Conservation (phyloP, 1,140 invertebrate species). For the Drosophila ironensis region DNA sequence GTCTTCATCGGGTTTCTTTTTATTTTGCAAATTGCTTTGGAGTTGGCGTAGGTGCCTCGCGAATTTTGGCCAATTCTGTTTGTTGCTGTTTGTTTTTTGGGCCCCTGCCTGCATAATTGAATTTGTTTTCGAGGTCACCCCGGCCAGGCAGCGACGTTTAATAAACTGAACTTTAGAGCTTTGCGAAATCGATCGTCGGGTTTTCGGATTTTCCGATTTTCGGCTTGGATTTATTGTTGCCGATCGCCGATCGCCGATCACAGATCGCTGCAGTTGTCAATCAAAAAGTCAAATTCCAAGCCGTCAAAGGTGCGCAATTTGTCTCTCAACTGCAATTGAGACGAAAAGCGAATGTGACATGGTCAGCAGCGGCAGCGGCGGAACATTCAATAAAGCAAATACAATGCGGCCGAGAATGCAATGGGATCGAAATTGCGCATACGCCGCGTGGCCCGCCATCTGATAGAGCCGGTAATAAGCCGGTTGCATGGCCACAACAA, state of each 20-base stretch:
- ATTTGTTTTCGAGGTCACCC: constrained; percentile 67
- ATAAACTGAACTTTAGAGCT: constrained; percentile 62
- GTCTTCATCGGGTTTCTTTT: constrained; percentile 5
- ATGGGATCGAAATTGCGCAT: constrained; percentile 58
- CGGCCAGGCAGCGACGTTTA: constrained; percentile 12
- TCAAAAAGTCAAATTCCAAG: constrained; percentile 78
- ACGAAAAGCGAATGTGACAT: constrained; percentile 77
- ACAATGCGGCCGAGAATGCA: constrained; percentile 15
- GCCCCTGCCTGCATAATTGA: constrained; percentile 58
- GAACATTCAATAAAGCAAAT: constrained; percentile 44
- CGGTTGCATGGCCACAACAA: constrained; percentile 20
- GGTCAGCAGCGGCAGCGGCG: constrained; percentile 18
- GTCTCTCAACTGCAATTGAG: constrained; percentile 68
- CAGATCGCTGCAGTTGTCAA: constrained; percentile 67
- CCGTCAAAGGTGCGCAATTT: constrained; percentile 72
- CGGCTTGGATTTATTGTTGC: constrained; percentile 1
- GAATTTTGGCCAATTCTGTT: constrained; percentile 27
- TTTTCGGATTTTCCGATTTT: not conserved
- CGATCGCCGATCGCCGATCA: constrained; percentile 35
- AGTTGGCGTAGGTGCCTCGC: constrained; percentile 46
- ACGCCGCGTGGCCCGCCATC: constrained; percentile 50
- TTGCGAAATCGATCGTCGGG: constrained; percentile 31
- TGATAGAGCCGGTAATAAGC: constrained; percentile 46
- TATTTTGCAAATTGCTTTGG: constrained; percentile 58
- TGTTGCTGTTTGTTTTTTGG: not conserved